phyloP scores from a whole-genome alignment of 2,797 vertebrate genomes.

The Aulostomus chinensis region DNA sequence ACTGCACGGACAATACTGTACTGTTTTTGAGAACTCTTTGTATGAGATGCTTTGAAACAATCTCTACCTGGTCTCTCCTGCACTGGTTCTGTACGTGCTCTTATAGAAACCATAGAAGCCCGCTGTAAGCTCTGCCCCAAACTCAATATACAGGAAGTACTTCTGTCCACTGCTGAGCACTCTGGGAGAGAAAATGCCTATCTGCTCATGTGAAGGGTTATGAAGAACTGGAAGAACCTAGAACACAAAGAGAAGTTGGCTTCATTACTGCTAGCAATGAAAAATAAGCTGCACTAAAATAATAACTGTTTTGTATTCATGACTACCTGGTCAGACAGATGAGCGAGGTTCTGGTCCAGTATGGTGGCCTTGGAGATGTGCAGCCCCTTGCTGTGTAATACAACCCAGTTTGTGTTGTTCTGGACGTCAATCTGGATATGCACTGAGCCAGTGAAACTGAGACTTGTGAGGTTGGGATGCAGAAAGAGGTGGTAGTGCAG shows the following conservation, averaged over 20 bases:
- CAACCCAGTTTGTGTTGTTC: constrained; percentile 81
- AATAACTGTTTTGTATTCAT: background rate
- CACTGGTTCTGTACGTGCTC: constrained; percentile 77
- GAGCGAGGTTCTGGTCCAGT: constrained; percentile 62
- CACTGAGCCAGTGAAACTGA: constrained; percentile 76
- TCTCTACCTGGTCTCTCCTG: constrained; percentile 76
- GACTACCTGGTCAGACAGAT: constrained; percentile 70
- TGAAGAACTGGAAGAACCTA: constrained; percentile 78
- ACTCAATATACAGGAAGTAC: constrained; percentile 80
- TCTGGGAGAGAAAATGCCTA: constrained; percentile 80
- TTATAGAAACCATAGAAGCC: constrained; percentile 84
- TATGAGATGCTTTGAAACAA: background rate
- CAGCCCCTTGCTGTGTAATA: constrained; percentile 79
- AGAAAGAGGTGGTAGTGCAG: constrained; percentile 78
- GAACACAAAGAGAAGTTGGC: background rate
- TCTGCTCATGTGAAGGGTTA: constrained; percentile 81
- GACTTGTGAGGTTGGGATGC: constrained; percentile 79
- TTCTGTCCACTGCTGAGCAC: constrained; percentile 76
- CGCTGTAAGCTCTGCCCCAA: constrained; percentile 73
- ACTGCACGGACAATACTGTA: background rate
- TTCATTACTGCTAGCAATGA: background rate
- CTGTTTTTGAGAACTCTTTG: background rate
- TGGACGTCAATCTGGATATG: constrained; percentile 77
- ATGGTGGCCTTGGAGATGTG: constrained; percentile 76
- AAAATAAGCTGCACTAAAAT: background rate